Evolutionary conservation across 2,113 vertebrate genomes (phyloP), one percentile per base, ranked within the genome.

Genomic region (Podarcis raffonei): DNA sequence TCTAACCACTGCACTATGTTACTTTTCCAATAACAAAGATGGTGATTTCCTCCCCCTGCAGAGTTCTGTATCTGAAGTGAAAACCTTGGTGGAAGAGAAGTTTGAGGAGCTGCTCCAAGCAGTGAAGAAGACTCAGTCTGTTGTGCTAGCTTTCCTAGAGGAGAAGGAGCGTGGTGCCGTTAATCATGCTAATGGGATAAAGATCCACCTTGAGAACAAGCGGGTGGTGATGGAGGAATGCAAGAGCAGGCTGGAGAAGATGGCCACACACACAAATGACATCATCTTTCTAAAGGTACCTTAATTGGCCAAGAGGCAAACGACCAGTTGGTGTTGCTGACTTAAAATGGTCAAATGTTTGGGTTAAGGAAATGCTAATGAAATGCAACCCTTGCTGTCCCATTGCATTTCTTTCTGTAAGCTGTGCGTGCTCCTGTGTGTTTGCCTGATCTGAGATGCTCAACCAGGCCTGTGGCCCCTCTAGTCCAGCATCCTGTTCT

Each of bases 21-120:
- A 7, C 16, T 20, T 25, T 68, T 65, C 57, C 62, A 59, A 30
- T 42, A n/a, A 20, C 30, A 53, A 35, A 7, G 13, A 15, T 6
- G 32, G 35, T 82, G 23, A 9, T 3, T 87, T 48, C 74, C 11
- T 37, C 4, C 8, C 9, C 18, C 4, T 0, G 37, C 87, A 98
- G 98, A 94, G 94, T 25, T 98, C 98, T 0, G 97, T 98, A 92
- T 95, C 92, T 0, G 98, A 98, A 69, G 97, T 98, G 0, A 98
- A 96, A 5, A 90, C 8, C 0, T 95, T 96, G 72, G 96, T 97
- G 0, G 95, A 97, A 48, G 93, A 93, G 89, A 97, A 98, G 94
- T 98, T 98, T 20, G 93, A 94, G 62, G 92, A 94, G 18, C 97
- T 98, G 88, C 94, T 96, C 9, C 95, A 89, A 1, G 95, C 95